Percentiles rank a stretch among this genome's conserved stretches.
phyloP scores from a whole-genome alignment of 2,797 vertebrate species.

The Erethizon dorsatum region DNA sequence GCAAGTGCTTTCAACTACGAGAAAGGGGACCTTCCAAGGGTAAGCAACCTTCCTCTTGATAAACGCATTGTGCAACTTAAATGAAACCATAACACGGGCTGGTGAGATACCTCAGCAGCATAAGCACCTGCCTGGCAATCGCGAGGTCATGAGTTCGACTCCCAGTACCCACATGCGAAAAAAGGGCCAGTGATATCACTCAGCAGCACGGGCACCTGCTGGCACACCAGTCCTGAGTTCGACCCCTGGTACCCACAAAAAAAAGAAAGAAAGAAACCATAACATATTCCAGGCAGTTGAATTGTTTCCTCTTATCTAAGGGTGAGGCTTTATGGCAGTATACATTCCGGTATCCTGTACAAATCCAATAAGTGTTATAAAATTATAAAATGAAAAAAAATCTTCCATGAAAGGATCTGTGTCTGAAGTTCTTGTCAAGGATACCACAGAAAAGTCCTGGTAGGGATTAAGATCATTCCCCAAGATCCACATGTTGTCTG shows the following conservation, averaged over 20 bases:
- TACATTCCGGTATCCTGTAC: neutral
- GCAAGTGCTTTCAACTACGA: neutral
- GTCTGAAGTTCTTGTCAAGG: neutral
- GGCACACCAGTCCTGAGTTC: too few species aligned
- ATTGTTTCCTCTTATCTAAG: neutral
- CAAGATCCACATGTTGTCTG: neutral
- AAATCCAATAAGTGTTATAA: neutral
- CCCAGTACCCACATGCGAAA: too few species aligned
- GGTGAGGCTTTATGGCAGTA: neutral
- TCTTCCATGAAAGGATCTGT: neutral
- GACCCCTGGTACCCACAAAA: too few species aligned
- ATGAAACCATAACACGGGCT: too few species aligned
- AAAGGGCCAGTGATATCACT: too few species aligned
- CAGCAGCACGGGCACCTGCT: too few species aligned
- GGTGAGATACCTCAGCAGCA: too few species aligned
- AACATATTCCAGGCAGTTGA: neutral
- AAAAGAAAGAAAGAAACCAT: too few species aligned
- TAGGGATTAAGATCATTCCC: neutral
- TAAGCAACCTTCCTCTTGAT: neutral
- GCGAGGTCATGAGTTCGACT: too few species aligned
- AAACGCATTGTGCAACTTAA: neutral
- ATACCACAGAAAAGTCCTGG: neutral
- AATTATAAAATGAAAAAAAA: neutral
- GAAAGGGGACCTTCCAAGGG: neutral
- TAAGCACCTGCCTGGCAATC: too few species aligned